Base-by-base conservation (phyloP, 92 coral and sea anemone species). In the Pocillopora grandis region DNA sequence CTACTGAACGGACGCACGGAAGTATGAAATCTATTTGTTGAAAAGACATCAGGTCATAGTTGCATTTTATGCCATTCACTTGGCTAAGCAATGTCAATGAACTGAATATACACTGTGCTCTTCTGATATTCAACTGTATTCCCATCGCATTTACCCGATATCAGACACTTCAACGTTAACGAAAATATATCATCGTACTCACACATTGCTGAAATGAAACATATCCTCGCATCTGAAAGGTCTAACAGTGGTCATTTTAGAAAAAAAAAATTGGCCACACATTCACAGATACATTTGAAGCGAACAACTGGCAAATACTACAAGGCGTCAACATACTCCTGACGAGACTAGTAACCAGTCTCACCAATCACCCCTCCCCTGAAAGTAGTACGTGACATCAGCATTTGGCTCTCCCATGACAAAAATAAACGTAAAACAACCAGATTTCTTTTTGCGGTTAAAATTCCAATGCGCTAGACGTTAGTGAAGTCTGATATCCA, bases 151-250 rank as follows among this genome's bases (percentile, higher is more conserved):
- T 42, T 42, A 2, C 52, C 52, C 52, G 8, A 42, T 42, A 42
- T 7, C 4, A 7, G 4, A 59, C 62, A 7, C 16, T 59, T 59
- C 14, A 12, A 59, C 18, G 10, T 10, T 2, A 12, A 16, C 62
- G 10, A 59, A 23, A 70, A 19, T 6, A 11, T 10, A 58, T 14
- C 12, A 31, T 1, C n/a, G 20, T 81, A 94, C 99, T 89, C 89
- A 97, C 99, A 97, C 99, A 66, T 97, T 97, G 66, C 89, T 92
- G 74, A 97, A 94, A 20, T 76, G 88, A 82, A 97, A 94, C 92
- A 97, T 86, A 66, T 97, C 99, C 23, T 91, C 98, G 63, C 99
- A 97, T 31, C 89, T 93, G 82, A 97, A 97, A 2, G 97, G 93
- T 56, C 99, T 88, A 62, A 97, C 87, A 59, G 99, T 97, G 9